phyloP scores from a whole-genome alignment of 2,888 invertebrate genomes.

The Rotaria magnacalcarata region DNA sequence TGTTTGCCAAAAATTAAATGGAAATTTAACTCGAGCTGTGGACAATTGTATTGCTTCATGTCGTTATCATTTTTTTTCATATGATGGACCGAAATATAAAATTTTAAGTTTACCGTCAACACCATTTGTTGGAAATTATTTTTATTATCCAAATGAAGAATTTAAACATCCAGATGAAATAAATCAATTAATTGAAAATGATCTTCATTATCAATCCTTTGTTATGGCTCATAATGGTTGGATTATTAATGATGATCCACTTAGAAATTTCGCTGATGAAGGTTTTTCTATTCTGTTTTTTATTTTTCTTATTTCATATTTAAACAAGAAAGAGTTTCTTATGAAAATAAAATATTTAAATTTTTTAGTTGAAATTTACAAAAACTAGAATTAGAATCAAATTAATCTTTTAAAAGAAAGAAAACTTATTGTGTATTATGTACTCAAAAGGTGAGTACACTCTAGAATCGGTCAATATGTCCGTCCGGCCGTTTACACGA shows the following conservation, averaged over 20 bases:
- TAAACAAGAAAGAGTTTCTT: no score
- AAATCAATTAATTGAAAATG: no score
- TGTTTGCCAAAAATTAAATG: neutral
- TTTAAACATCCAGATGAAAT: neutral
- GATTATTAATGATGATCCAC: constrained; percentile 92
- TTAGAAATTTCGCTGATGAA: constrained; percentile 83
- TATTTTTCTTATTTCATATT: no score
- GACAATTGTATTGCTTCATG: constrained; percentile 39
- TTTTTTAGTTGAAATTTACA: no score
- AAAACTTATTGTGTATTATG: no score
- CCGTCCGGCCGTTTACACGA: no score
- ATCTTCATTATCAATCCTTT: no score
- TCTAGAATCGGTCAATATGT: no score
- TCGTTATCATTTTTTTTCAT: constrained; percentile 39
- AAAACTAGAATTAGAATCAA: no score
- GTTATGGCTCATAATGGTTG: constrained; percentile 87
- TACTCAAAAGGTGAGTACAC: no score
- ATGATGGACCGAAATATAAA: constrained; percentile 39
- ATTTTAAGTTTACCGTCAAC: neutral
- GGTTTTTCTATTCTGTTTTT: constrained; percentile 51
- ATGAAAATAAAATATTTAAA: no score
- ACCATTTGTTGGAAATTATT: constrained; percentile 38
- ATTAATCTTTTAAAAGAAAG: no score
- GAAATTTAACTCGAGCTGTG: constrained; percentile 39
- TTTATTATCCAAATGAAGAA: constrained; percentile 39